Evolutionary conservation across 1,140 invertebrate genomes (phyloP), one percentile per base, ranked within the genome.

Genomic region (Drosophila prosaltans): DNA sequence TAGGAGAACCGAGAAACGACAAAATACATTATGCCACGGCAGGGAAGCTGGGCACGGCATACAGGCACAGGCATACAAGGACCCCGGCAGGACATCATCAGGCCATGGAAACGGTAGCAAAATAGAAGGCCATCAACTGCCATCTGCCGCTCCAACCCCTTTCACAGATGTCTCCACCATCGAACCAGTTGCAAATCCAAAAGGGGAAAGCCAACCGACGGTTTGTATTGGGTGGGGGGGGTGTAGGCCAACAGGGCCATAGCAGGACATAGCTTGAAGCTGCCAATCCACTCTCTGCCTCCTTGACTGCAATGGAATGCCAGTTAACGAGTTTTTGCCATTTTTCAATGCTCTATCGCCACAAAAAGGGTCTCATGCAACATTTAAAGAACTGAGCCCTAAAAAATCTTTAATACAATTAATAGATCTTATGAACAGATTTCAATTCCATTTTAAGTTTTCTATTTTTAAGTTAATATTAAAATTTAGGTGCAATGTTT

Each of bases 261-360:
- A 51, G 41, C 26, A 61, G 10, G 60, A 65, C 67, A 51, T 62
- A 32, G 59, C n/a, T n/a, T 43, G 57, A 30, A 54, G 58, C 72
- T 71, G 72, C 67, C 76, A 78, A 71, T 72, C 72, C 68, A 57
- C 21, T 51, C 45, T 51, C 24, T 9, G 7, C 8, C 24, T 21
- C 21, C 45, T 51, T 51, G 21, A 26, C 54, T 45, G 66, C 81
- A 79, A 71, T 70, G 82, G 69, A 81, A 86, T 86, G 72, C 65
- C 79, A 86, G 83, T 88, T 86, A 86, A 86, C 83, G 80, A 86
- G 83, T 88, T 86, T 86, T 76, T 74, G 71, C 62, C 59, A 73
- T 80, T 84, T 78, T 66, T 62, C 62, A 66, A 39, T 45, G 21
- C n/a, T 59, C 55, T 40, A 40, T n/a, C 39, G 54, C 40, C 41